Evolutionary conservation across 1,140 invertebrate species (phyloP).

Genomic region (Reticulitermes speratus): DNA sequence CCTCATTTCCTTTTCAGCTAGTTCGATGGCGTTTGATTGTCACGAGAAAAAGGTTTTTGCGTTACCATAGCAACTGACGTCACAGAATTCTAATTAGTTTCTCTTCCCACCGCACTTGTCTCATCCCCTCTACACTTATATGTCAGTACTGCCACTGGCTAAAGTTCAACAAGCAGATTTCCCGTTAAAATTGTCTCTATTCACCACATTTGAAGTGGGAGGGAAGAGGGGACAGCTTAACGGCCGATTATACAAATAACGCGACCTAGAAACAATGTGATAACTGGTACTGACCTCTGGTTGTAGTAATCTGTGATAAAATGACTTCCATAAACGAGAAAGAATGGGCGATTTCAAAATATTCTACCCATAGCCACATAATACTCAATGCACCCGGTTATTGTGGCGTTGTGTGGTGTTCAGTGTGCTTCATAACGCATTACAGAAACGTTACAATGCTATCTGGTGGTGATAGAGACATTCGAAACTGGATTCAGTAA

Average conservation of each 20-base stretch:
- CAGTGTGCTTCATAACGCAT: not conserved
- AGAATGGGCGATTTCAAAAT: constrained; percentile 7
- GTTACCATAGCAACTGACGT: constrained; percentile 1
- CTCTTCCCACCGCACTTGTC: not conserved
- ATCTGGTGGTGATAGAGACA: not conserved
- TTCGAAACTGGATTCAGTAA: not conserved
- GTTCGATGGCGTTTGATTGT: constrained; percentile 10
- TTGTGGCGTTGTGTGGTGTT: constrained; percentile 1
- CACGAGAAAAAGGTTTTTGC: not conserved
- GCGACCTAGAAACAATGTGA: not conserved
- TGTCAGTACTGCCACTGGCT: not conserved
- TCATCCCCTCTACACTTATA: not conserved
- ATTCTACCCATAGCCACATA: not conserved
- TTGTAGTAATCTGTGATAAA: not conserved
- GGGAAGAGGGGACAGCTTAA: not conserved
- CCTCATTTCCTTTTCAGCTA: not conserved
- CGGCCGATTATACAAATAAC: constrained; percentile 11
- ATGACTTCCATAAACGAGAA: not conserved
- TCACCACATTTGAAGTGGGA: not conserved
- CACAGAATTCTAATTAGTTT: constrained; percentile 17
- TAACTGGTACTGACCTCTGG: not conserved
- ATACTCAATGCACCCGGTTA: not conserved
- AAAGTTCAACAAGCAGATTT: not conserved
- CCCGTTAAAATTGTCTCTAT: constrained; percentile 15
- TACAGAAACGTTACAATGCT: not conserved